Conservation (phyloP, 1,140 invertebrate genomes). For the Bursaphelenchus mucronatus region DNA sequence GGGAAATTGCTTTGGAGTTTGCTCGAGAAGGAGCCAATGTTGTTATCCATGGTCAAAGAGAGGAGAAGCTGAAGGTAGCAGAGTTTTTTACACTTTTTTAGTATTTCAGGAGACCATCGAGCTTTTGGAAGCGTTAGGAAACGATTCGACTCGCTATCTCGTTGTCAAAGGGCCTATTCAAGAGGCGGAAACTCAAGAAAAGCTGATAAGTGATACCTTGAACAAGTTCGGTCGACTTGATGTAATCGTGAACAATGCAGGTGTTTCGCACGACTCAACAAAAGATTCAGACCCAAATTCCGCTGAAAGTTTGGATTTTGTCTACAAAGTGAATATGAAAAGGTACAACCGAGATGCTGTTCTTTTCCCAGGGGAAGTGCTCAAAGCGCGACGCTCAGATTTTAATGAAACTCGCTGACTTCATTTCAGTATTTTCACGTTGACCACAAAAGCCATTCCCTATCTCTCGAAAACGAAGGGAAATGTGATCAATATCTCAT, state of each 20-base stretch:
- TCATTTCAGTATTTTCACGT: neutral
- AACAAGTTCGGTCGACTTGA: conserved; percentile 35
- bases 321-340: conserved; percentile 72
- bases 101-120: too few species aligned
- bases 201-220: conserved; percentile 25
- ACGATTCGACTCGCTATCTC: neutral
- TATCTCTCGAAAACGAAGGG: conserved; percentile 11
- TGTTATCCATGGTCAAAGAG: too few species aligned
- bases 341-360: too few species aligned
- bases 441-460: conserved; percentile 1
- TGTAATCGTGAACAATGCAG: conserved; percentile 24
- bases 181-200: conserved; percentile 24
- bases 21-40: too few species aligned
- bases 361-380: too few species aligned
- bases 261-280: conserved; percentile 8
- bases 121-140: neutral
- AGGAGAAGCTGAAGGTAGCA: too few species aligned
- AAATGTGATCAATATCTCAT: conserved; percentile 12
- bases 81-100: too few species aligned
- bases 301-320: conserved; percentile 66
- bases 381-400: too few species aligned
- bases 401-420: too few species aligned
- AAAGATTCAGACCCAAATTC: conserved; percentile 62
- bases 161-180: conserved; percentile 16
- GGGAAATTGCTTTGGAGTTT: too few species aligned